Conservation (phyloP, 2,797 vertebrate species). For the Podarcis siculus region DNA sequence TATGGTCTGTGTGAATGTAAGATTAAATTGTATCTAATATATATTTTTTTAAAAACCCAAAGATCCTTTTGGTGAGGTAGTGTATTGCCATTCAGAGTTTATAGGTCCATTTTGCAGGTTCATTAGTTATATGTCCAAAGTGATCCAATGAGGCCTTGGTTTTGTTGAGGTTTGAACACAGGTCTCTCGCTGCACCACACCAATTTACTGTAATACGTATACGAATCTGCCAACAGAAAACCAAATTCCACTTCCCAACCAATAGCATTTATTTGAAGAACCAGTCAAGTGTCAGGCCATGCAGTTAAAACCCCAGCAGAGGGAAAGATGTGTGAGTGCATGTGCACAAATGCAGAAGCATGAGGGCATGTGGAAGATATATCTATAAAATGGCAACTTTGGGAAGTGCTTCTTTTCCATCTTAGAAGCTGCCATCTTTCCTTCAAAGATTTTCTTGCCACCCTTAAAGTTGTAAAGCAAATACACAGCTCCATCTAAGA, state of each 20-base stretch:
- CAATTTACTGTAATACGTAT: background rate
- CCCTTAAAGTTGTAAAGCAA: slow-evolving; percentile 69
- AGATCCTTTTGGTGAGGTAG: background rate
- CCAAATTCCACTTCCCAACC: slow-evolving; percentile 37
- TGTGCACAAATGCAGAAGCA: background rate
- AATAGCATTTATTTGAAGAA: slow-evolving; percentile 60
- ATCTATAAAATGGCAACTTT: slow-evolving; percentile 49
- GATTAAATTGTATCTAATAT: too few relatives aligned
- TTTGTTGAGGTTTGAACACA: background rate
- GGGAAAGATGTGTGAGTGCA: slow-evolving; percentile 13
- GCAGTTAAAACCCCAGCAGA: slow-evolving; percentile 51
- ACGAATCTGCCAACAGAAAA: background rate
- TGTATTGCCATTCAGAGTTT: background rate
- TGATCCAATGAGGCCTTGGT: background rate
- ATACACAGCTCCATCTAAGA: slow-evolving; percentile 66
- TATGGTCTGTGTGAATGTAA: too few relatives aligned
- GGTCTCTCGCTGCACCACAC: background rate
- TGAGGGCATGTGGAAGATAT: slow-evolving; percentile 12
- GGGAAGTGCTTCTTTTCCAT: slow-evolving; percentile 66
- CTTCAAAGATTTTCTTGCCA: slow-evolving; percentile 72
- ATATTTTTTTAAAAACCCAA: too few relatives aligned
- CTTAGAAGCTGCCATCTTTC: slow-evolving; percentile 55
- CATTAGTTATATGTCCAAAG: background rate
- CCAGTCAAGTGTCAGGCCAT: slow-evolving; percentile 56
- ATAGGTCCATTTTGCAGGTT: background rate